phyloP scores from a whole-genome alignment of 2,888 invertebrate genomes.

The Netelia inedita region DNA sequence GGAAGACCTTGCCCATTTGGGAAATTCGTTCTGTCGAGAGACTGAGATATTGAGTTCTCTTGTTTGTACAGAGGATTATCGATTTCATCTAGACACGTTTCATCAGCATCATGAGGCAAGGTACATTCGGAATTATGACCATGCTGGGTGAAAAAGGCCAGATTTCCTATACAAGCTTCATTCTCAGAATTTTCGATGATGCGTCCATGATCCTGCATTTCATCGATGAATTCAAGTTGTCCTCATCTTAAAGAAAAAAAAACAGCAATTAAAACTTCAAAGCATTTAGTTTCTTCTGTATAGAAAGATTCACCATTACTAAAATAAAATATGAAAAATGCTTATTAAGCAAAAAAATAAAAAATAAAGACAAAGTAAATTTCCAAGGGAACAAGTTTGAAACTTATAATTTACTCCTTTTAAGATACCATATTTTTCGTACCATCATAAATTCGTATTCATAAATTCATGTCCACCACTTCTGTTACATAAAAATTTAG shows the following conservation, averaged over 20 bases:
- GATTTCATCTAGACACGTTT: background rate
- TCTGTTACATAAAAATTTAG: too few relatives aligned
- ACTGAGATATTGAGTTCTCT: background rate
- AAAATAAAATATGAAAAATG: background rate
- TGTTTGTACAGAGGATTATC: background rate
- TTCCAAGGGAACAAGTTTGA: too few relatives aligned
- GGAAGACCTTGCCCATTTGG: slow-evolving; percentile 51
- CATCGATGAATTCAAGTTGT: background rate
- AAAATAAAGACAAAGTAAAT: background rate
- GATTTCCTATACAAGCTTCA: background rate
- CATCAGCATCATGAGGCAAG: background rate
- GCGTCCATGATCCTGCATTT: slow-evolving; percentile 48
- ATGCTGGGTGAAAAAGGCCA: background rate
- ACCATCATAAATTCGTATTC: too few relatives aligned
- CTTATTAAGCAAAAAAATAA: background rate
- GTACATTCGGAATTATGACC: background rate
- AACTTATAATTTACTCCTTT: too few relatives aligned
- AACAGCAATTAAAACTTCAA: background rate
- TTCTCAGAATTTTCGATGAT: background rate
- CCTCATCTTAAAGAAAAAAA: slow-evolving; percentile 28
- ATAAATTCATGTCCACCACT: too few relatives aligned
- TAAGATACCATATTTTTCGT: too few relatives aligned
- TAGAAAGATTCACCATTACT: background rate
- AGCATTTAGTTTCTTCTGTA: background rate
- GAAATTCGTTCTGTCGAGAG: background rate